Evolutionary conservation across 1,140 invertebrate genomes (phyloP).

Genomic region (Megalopta genalis): DNA sequence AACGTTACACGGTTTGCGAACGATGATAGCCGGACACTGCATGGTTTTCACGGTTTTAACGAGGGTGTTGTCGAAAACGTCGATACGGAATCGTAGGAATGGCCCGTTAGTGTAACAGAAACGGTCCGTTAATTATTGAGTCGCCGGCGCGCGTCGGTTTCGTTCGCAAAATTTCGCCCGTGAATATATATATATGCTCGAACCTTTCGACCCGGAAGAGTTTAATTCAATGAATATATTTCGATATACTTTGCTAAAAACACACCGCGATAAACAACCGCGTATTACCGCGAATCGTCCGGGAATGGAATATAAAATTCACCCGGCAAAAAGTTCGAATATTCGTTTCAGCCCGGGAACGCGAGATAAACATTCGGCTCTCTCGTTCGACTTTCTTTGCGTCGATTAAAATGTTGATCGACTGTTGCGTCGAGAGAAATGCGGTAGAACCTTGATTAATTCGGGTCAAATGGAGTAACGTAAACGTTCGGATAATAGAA

Average conservation of each 20-base stretch:
- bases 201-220: neutral
- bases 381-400: too few species aligned
- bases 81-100: neutral
- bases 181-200: neutral
- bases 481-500: too few species aligned
- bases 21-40: neutral
- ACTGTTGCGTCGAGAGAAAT: too few species aligned
- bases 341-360: too few species aligned
- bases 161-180: neutral
- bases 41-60: neutral
- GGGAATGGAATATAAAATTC: neutral
- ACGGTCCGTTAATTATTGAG: neutral
- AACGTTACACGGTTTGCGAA: neutral
- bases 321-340: too few species aligned
- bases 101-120: neutral
- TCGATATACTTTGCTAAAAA: neutral
- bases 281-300: neutral
- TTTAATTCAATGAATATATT: neutral
- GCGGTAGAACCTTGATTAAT: too few species aligned
- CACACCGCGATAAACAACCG: too few species aligned
- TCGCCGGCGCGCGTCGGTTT: too few species aligned
- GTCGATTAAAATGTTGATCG: too few species aligned
- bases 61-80: neutral
- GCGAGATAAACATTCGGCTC: too few species aligned
- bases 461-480: too few species aligned